Percentiles rank a stretch among this genome's conserved stretches.
Conservation (phyloP, 2,888 invertebrate genomes). For the Papilio protenor region DNA sequence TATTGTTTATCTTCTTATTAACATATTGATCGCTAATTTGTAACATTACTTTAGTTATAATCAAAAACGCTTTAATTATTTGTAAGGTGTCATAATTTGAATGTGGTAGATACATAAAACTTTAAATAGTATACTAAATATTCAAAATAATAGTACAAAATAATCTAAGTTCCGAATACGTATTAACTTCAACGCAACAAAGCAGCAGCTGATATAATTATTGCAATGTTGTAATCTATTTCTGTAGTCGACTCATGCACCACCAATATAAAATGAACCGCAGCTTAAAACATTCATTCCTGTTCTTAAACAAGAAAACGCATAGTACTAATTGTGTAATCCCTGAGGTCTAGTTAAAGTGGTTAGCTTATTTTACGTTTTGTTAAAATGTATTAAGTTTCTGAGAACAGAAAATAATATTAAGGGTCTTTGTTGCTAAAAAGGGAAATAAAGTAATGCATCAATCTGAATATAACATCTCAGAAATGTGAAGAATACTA, state of each 20-base stretch:
- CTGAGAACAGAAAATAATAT: slow-evolving; percentile 58
- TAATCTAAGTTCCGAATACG: slow-evolving; percentile 60
- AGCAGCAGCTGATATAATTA: slow-evolving; percentile 80
- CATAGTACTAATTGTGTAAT: slow-evolving; percentile 56
- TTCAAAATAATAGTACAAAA: slow-evolving; percentile 26
- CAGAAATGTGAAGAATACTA: not conserved
- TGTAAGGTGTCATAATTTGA: slow-evolving; percentile 42
- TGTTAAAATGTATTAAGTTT: slow-evolving; percentile 63
- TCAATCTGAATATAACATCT: not conserved
- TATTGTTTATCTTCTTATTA: slow-evolving; percentile 8
- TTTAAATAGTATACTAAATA: not conserved
- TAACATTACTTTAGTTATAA: not conserved
- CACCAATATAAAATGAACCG: slow-evolving; percentile 62
- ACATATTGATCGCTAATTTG: slow-evolving; percentile 28
- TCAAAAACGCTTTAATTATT: not conserved
- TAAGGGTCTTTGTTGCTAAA: slow-evolving; percentile 22
- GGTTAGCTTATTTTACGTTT: slow-evolving; percentile 55
- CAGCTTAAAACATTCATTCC: slow-evolving; percentile 49
- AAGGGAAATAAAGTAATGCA: not conserved
- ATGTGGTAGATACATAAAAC: not conserved
- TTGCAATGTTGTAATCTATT: slow-evolving; percentile 79
- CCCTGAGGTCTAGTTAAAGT: slow-evolving; percentile 57
- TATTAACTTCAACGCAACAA: slow-evolving; percentile 65
- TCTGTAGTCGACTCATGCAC: slow-evolving; percentile 68
- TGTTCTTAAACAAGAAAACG: slow-evolving; percentile 57